A percentile compares a stretch with the other conserved stretches of the same genome.
Conservation (phyloP, 2,888 invertebrate species). For the Xestia xanthographa region DNA sequence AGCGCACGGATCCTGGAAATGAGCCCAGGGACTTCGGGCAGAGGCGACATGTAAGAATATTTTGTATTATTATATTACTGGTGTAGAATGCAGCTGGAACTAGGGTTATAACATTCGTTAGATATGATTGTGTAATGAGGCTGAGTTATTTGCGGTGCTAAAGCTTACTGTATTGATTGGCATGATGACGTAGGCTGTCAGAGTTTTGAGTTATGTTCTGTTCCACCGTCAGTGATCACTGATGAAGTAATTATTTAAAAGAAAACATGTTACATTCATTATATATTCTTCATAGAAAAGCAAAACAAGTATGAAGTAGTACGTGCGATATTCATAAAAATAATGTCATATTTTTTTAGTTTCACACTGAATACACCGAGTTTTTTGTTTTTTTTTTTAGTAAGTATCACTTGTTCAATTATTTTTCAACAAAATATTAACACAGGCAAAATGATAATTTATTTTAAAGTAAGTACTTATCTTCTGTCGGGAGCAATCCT, state of each 20-base stretch:
- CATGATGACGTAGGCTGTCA: slow-evolving; percentile 33
- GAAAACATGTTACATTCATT: neutral
- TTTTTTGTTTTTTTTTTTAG: neutral
- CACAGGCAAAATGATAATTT: neutral
- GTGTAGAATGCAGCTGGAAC: neutral
- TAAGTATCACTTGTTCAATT: neutral
- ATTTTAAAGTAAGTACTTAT: neutral
- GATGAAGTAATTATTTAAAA: neutral
- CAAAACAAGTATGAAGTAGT: neutral
- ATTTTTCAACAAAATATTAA: neutral
- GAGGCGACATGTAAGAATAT: slow-evolving; percentile 73
- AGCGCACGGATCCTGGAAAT: slow-evolving; percentile 85
- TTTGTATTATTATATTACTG: slow-evolving; percentile 23
- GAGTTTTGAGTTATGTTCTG: slow-evolving; percentile 12
- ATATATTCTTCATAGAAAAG: neutral
- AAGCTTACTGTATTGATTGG: slow-evolving; percentile 18
- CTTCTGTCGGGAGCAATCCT: neutral
- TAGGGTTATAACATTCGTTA: slow-evolving; percentile 6
- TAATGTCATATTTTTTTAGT: neutral
- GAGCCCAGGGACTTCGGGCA: slow-evolving; percentile 79
- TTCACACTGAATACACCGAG: neutral
- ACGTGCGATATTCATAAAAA: neutral
- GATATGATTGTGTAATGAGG: slow-evolving; percentile 34
- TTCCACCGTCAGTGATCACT: neutral
- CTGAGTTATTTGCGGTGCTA: slow-evolving; percentile 33